Evolutionary conservation across 2,113 vertebrate species (phyloP).

Genomic region (Prunella fulvescens): DNA sequence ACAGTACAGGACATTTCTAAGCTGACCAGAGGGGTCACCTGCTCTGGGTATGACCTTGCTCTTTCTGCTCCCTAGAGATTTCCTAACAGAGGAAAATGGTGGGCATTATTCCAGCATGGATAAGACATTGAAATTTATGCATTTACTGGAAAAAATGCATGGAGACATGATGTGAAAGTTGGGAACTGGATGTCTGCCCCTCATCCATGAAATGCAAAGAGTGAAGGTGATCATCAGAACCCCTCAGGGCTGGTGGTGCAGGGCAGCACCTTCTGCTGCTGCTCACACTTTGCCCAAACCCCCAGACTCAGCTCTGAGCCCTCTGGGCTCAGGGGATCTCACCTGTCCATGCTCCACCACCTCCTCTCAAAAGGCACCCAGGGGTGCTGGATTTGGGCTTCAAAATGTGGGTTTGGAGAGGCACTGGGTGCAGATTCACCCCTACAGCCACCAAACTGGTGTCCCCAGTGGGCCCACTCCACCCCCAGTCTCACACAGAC

Average conservation of each 20-base stretch:
- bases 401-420: not conserved
- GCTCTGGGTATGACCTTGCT: not conserved
- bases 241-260: not conserved
- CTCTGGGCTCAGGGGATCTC: not conserved
- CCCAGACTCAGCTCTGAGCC: not conserved
- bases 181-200: not conserved
- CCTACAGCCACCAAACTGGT: not conserved
- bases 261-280: not conserved
- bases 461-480: not conserved
- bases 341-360: fast-evolving
- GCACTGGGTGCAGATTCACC: not conserved
- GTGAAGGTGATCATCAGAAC: not conserved
- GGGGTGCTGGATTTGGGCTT: not conserved
- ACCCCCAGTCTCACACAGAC: not conserved
- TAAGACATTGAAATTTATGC: not conserved
- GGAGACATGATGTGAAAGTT: not conserved
- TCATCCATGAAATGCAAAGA: not conserved
- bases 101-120: not conserved
- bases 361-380: not conserved
- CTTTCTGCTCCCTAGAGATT: not conserved
- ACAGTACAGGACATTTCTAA: not conserved
- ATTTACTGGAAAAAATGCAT: not conserved
- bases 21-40: not conserved
- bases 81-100: not conserved
- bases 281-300: not conserved